Evolutionary conservation across 1,140 invertebrate genomes (phyloP), one percentile per base, ranked within the genome.

Genomic region (Drusus annulatus): DNA sequence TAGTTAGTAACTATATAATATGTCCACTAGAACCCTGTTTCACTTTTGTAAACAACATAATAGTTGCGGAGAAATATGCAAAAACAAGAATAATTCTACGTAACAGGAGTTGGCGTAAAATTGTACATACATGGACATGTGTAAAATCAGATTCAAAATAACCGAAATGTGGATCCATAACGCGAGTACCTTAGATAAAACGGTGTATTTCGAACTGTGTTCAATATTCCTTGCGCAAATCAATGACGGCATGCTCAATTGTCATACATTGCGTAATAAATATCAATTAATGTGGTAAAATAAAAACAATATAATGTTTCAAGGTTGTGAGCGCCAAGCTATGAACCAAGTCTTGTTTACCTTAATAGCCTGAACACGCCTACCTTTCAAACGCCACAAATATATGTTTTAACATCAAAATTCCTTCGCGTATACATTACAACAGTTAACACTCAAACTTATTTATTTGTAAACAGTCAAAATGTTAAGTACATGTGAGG

Each of bases 301-400:
- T 79, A 79, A 79, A 79, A 79, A 79, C 82, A 85, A 86, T 85
- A 86, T 86, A 85, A 85, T 81, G 83, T 85, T 84, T 89, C 89
- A 90, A 90, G 89, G 89, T 89, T 89, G 86, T 84, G 81, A 69
- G 84, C 79, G 79, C 84, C 85, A 87, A 86, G 87, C 87, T 87
- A 85, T 86, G 85, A 85, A 54, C 86, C 85, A 83, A 87, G 87
- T 84, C 85, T 87, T 90, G 88, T 90, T 90, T 90, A 90, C 88
- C 84, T 88, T 75, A 76, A 80, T 68, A 80, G 78, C 78, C 54
- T 60, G 79, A 80, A 80, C 79, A 80, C 79, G 79, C 79, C 79
- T 80, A 80, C 79, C 74, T 76, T 76, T 79, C 68, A 74, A 73
- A 79, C 50, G 51, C 69, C 21, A 74, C 23, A 54, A 63, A 65